Percentiles rank a stretch among this genome's conserved stretches.
Conservation (phyloP, 1,140 invertebrate species). For the Polypedilum pembai region DNA sequence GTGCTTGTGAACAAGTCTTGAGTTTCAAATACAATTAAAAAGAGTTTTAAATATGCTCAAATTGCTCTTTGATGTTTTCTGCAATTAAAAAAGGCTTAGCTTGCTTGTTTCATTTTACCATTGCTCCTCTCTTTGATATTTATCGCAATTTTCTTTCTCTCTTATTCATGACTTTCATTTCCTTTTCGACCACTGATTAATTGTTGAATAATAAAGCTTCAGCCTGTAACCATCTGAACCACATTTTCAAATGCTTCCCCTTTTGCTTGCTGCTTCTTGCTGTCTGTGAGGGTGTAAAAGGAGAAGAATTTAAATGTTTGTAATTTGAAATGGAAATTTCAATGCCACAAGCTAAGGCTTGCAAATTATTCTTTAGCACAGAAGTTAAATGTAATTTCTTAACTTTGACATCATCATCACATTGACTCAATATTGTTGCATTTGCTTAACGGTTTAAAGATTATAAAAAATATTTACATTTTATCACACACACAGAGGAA, state of each 20-base stretch:
- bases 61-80: neutral
- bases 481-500: neutral
- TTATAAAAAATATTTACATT: neutral
- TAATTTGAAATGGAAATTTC: slow-evolving; percentile 7
- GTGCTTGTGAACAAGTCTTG: no score
- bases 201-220: slow-evolving; percentile 2
- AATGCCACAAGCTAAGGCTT: neutral
- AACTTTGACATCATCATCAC: no score
- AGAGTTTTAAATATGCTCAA: no score
- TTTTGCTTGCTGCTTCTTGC: neutral
- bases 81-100: neutral
- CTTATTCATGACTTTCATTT: neutral
- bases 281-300: neutral
- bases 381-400: no score
- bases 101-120: neutral
- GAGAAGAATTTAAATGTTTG: neutral
- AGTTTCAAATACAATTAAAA: no score
- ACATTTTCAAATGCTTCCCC: neutral
- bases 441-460: slow-evolving; percentile 2
- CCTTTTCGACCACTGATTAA: neutral
- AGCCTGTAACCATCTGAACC: neutral
- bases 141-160: neutral
- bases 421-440: neutral
- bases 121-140: neutral
- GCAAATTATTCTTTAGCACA: no score